These are phyloP conservation scores for Dicaeum eximium DNA, from an alignment of 2,113 vertebrate species.

Conservation along the genomic window DNA sequence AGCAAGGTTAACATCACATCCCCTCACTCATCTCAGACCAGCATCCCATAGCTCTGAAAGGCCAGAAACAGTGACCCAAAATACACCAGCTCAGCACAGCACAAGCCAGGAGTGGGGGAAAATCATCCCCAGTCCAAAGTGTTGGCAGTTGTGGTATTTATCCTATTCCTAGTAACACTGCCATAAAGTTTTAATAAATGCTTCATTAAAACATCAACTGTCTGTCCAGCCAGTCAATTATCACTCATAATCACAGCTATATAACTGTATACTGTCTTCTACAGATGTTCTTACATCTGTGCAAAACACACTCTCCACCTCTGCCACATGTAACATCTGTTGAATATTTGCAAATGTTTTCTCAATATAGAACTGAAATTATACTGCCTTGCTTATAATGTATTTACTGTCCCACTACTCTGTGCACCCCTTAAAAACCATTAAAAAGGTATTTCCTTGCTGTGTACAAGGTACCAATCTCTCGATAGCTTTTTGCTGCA, in stretches of 20 bases:
- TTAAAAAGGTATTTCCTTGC: not conserved
- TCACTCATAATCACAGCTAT: not conserved
- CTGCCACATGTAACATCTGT: not conserved
- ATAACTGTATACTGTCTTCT: not conserved
- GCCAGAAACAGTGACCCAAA: not conserved
- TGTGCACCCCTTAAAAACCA: not conserved
- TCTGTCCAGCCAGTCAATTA: slow-evolving; percentile 28
- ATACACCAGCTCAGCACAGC: not conserved
- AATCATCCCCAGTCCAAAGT: not conserved
- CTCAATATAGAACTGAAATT: not conserved
- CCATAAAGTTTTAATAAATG: not conserved
- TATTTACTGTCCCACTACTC: not conserved
- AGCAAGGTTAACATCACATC: not conserved
- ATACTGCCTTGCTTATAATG: not conserved
- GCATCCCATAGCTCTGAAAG: not conserved
- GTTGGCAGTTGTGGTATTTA: not conserved
- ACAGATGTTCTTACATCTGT: slow-evolving; percentile 47
- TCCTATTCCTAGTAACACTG: not conserved
- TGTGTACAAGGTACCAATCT: not conserved
- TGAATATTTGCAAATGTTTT: not conserved
- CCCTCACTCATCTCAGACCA: accelerated
- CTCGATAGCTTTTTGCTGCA: not conserved
- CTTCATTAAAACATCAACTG: not conserved
- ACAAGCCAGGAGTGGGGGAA: not conserved
- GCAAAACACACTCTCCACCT: not conserved